Base-by-base conservation (phyloP, 1,140 invertebrate species). In the Druon quercuslanigerum region DNA sequence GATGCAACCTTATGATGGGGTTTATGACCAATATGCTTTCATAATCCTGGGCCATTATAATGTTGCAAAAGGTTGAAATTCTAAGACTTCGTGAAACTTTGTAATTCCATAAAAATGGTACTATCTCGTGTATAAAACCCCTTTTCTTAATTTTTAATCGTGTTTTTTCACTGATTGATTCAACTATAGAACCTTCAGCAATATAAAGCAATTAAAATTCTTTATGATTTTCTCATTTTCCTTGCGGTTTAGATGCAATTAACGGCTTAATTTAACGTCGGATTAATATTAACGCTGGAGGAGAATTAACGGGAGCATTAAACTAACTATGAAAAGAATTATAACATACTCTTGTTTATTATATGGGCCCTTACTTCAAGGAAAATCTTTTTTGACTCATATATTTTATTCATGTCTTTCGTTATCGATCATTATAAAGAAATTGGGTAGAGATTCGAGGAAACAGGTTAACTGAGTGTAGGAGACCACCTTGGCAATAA, bases 31-130 rank as follows among this genome's bases (percentile, higher is more conserved):
- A 66, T 66, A 66, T 66, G 25, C 60, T 66, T 40, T 33, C 6
- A 40, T 40, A 66, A 16, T 14, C 13, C 13, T 14, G 25, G 4
- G 16, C 25, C 20, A 66, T 40, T 33, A 40, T 66, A 66, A 66
- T 66, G 25, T 40, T 66, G 14, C 25, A n/a, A 66, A 46, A 33
- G 25, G 60, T 16, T 66, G 33, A 16, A 66, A 40, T 66, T 66
- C 60, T 66, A 40, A 60, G 57, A 60, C 25, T 4, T 60, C 33
- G 60, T 66, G 46, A 66, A 66, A 14, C 60, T 66, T 16, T 66
- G 33, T 14, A 9, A 33, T 8, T 8, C 40, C 14, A 16, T 66
- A 66, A 66, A 46, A 66, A 40, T 40, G 25, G 16, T 66, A 9
- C 25, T 20, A 16, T 40, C 3, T 12, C 16, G 25, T 66, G 25